Percentiles rank a stretch among this genome's conserved stretches.
Evolutionary conservation across 2,113 vertebrate genomes (phyloP).

Genomic region (Toxotes chatareus): DNA sequence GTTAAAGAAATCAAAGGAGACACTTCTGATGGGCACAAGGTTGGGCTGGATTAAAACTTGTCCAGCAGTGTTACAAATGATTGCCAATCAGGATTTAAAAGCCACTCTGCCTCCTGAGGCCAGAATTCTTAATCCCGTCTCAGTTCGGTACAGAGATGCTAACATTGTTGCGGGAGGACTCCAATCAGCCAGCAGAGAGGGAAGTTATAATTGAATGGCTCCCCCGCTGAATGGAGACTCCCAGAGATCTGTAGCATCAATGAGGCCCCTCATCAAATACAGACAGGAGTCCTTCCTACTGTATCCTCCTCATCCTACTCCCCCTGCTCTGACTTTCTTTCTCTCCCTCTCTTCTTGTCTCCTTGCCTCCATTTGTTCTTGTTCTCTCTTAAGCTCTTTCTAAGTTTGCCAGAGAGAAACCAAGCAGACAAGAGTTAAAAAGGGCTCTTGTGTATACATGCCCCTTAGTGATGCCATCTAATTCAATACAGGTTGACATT

Average conservation of each 20-base stretch:
- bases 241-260: slow-evolving; percentile 66
- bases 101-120: slow-evolving; percentile 62
- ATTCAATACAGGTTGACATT: slow-evolving; percentile 26
- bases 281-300: slow-evolving; percentile 46
- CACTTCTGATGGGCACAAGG: slow-evolving; percentile 52
- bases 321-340: slow-evolving; percentile 4
- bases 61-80: slow-evolving; percentile 70
- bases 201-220: slow-evolving; percentile 71
- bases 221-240: slow-evolving; percentile 68
- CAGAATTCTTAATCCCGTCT: slow-evolving; percentile 65
- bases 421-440: too few species aligned
- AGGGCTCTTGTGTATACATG: too few species aligned
- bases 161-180: slow-evolving; percentile 70
- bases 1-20: slow-evolving; percentile 70
- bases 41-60: slow-evolving; percentile 67
- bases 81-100: slow-evolving; percentile 77
- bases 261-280: slow-evolving; percentile 64
- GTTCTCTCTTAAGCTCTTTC: slow-evolving; percentile 9
- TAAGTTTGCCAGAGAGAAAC: not conserved
- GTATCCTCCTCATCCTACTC: slow-evolving; percentile 34
- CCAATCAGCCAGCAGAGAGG: slow-evolving; percentile 69
- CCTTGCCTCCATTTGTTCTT: slow-evolving; percentile 13
- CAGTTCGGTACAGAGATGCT: slow-evolving; percentile 60
- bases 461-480: slow-evolving; percentile 9
- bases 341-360: slow-evolving; percentile 16